Evolutionary conservation across 2,113 vertebrate species (phyloP).

Genomic region (Piaya cayana): DNA sequence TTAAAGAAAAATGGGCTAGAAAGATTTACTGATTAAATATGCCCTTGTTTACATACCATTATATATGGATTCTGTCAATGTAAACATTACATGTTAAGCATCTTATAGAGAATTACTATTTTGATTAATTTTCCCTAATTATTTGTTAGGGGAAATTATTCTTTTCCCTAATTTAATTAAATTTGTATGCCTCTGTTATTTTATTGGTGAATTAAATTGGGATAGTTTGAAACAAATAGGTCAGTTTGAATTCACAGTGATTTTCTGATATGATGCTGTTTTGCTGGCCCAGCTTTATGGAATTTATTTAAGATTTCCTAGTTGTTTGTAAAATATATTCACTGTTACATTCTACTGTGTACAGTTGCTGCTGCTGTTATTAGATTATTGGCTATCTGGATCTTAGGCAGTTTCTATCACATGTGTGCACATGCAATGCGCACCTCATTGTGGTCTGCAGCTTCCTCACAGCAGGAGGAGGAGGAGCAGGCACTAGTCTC

Average conservation of each 20-base stretch:
- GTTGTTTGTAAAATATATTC: not conserved
- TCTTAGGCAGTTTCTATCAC: not conserved
- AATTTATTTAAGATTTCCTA: not conserved
- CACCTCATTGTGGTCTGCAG: too few relatives aligned
- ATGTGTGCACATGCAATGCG: fast-evolving
- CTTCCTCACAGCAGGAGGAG: too few relatives aligned
- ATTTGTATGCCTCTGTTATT: not conserved
- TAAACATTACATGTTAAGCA: not conserved
- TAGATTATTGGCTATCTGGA: not conserved
- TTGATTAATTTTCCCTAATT: not conserved
- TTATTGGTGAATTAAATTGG: not conserved
- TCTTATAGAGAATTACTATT: not conserved
- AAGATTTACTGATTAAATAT: not conserved
- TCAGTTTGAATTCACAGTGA: not conserved
- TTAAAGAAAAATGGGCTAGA: not conserved
- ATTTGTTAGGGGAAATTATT: not conserved
- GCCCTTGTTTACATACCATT: not conserved
- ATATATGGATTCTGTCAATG: not conserved
- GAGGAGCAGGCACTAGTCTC: too few relatives aligned
- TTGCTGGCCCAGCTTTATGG: not conserved
- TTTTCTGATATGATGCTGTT: not conserved
- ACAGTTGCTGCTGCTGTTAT: not conserved
- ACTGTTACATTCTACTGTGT: not conserved
- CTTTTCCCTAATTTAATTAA: not conserved
- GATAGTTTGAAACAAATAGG: not conserved